Evolutionary conservation across 2,113 vertebrate genomes (phyloP).

Genomic region (Microcebus tavaratra): DNA sequence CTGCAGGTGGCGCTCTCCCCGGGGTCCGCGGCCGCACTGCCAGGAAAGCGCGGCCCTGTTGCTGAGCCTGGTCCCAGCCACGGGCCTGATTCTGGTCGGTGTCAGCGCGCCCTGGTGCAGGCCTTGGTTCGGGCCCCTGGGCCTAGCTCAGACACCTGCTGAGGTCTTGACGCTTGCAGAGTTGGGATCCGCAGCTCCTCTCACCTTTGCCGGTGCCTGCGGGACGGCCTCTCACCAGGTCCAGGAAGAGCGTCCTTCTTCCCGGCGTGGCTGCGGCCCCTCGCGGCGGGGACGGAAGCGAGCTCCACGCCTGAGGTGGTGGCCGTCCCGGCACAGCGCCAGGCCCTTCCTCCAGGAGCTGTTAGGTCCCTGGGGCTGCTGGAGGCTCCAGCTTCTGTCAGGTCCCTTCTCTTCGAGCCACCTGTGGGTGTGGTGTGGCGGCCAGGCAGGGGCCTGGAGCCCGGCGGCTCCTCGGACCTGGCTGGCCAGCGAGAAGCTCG

Average conservation of each 20-base stretch:
- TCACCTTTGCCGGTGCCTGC: neutral
- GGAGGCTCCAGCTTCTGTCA: neutral
- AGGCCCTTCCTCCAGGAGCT: neutral
- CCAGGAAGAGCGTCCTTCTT: neutral
- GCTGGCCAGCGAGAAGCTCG: neutral
- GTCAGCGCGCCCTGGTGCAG: neutral
- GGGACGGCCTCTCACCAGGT: fast-evolving
- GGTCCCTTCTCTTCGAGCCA: neutral
- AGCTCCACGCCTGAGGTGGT: neutral
- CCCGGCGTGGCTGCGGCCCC: neutral
- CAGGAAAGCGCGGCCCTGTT: neutral
- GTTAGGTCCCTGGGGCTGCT: neutral
- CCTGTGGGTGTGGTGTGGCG: neutral
- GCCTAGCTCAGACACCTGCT: neutral
- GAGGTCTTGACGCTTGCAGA: neutral
- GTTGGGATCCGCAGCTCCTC: neutral
- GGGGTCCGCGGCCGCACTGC: neutral
- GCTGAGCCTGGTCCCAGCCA: neutral
- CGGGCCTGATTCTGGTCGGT: neutral
- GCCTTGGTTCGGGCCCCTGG: neutral
- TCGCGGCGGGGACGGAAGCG: neutral
- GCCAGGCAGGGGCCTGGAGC: neutral
- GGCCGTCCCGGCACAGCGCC: neutral
- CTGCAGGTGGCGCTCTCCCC: no score
- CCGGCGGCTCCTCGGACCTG: neutral